Conservation (phyloP, 2,113 vertebrate genomes). For the Cryptomyrus ogoouensis region DNA sequence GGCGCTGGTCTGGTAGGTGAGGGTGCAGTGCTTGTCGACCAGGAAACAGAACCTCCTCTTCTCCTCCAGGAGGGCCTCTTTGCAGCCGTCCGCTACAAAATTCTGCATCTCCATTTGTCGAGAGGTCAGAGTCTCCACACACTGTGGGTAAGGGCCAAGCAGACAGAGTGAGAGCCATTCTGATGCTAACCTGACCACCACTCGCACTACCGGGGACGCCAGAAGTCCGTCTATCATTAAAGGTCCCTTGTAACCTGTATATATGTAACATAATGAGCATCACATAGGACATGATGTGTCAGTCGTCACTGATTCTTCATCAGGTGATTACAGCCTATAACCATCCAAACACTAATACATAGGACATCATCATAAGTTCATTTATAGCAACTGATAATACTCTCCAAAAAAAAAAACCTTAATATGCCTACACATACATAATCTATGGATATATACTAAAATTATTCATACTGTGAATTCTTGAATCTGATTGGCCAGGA, state of each 20-base stretch:
- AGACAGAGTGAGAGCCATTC: slow-evolving; percentile 6
- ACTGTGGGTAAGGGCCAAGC: slow-evolving; percentile 53
- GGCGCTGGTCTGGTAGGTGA: slow-evolving; percentile 68
- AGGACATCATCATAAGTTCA: not conserved
- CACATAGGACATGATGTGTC: not conserved
- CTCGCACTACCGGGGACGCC: not conserved
- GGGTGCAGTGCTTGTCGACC: slow-evolving; percentile 90
- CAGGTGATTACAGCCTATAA: not conserved
- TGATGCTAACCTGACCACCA: not conserved
- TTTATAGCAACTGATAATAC: not conserved
- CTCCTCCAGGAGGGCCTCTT: slow-evolving; percentile 88
- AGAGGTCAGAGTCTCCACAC: slow-evolving; percentile 75
- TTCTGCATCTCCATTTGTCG: slow-evolving; percentile 89
- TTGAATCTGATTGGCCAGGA: not conserved
- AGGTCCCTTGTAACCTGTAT: not conserved
- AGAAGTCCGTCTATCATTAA: not conserved
- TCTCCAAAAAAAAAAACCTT: not conserved
- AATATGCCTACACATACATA: not conserved
- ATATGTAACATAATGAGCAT: not conserved
- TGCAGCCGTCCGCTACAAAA: slow-evolving; percentile 87
- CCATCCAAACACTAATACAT: not conserved
- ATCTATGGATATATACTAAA: not conserved
- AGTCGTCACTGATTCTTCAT: not conserved
- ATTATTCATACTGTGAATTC: not conserved
- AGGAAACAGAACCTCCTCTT: slow-evolving; percentile 93